Evolutionary conservation across 2,888 invertebrate genomes (phyloP).

Genomic region (Chymomyza fuscimana): DNA sequence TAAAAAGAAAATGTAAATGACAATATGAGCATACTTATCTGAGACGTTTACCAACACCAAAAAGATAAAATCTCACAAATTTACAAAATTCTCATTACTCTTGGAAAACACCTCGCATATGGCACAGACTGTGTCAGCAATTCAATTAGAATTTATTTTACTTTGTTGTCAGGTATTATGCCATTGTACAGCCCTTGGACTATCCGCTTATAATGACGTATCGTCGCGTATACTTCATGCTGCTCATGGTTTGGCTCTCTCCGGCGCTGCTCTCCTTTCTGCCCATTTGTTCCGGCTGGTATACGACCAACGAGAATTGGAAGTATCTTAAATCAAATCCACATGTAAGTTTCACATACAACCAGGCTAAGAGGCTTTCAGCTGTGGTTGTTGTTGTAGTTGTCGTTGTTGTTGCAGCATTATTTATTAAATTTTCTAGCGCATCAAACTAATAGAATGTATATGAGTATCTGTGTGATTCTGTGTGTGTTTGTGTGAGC

Average conservation of each 20-base stretch:
- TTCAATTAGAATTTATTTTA: slow-evolving; percentile 1
- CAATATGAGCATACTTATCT: too few relatives aligned
- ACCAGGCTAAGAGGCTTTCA: not conserved
- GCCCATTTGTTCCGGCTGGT: slow-evolving; percentile 97
- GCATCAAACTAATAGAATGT: slow-evolving; percentile 48
- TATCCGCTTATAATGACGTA: slow-evolving; percentile 96
- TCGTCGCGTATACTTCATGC: slow-evolving; percentile 88
- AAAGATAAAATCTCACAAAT: too few relatives aligned
- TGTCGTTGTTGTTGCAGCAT: slow-evolving; percentile 8
- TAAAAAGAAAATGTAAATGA: too few relatives aligned
- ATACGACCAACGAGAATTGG: slow-evolving; percentile 91
- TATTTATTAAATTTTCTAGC: slow-evolving; percentile 53
- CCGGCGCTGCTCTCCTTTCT: slow-evolving; percentile 95
- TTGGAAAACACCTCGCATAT: not conserved
- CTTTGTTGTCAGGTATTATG: slow-evolving; percentile 85
- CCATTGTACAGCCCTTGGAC: slow-evolving; percentile 94
- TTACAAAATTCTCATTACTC: too few relatives aligned
- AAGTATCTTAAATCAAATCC: slow-evolving; percentile 85
- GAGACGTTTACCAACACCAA: too few relatives aligned
- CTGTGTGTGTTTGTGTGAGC: not conserved
- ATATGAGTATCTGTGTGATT: not conserved
- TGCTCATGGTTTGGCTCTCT: slow-evolving; percentile 93
- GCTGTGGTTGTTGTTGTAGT: slow-evolving; percentile 3
- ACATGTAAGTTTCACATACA: slow-evolving; percentile 81
- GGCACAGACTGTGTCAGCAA: not conserved